These are phyloP conservation scores for Heliopora coerulea DNA, from an alignment of 92 coral and sea anemone species.

Conservation along the genomic window DNA sequence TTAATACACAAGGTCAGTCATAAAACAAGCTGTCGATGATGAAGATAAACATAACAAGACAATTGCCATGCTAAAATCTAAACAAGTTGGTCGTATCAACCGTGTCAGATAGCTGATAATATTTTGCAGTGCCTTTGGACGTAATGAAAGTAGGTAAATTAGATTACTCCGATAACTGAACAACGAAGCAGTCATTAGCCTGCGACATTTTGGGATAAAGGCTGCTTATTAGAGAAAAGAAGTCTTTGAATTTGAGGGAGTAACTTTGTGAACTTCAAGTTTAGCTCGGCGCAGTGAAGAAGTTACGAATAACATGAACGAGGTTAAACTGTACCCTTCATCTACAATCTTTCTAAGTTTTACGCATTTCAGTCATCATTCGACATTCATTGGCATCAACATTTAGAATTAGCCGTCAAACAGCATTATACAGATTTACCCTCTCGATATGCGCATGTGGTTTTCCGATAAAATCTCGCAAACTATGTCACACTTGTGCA, in stretches of 20 bases:
- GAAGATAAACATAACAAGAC: constrained; percentile 43
- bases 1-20: constrained; percentile 21
- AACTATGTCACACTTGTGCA: background rate
- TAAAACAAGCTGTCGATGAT: constrained; percentile 40
- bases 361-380: background rate
- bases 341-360: background rate
- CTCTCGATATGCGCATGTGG: background rate
- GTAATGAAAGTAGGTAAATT: constrained; percentile 16
- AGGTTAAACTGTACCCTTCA: too few species aligned
- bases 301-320: too few species aligned
- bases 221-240: background rate
- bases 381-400: background rate
- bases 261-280: too few species aligned
- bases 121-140: constrained; percentile 24
- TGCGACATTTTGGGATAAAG: background rate
- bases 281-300: too few species aligned
- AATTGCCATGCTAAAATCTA: constrained; percentile 47
- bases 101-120: constrained; percentile 34
- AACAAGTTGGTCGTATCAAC: constrained; percentile 42
- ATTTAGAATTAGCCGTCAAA: background rate
- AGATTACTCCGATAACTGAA: constrained; percentile 33
- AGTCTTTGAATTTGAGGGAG: too few species aligned
- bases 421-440: background rate
- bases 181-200: background rate
- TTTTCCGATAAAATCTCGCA: background rate